Base-by-base conservation (phyloP, 92 coral and sea anemone genomes). In the Blastomussa wellsi region DNA sequence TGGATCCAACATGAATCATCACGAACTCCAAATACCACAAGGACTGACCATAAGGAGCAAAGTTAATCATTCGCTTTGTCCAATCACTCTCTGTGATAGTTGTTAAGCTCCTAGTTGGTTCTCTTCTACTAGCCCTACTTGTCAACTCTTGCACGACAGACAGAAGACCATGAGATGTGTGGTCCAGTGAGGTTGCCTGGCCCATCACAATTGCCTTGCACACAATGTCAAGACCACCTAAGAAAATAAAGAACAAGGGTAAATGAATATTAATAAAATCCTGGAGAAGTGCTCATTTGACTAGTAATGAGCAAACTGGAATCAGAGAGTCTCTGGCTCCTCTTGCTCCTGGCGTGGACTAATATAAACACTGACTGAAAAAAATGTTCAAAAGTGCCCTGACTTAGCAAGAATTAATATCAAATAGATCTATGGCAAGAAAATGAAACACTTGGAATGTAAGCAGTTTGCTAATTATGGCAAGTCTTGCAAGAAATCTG, bases 11-110 rank as follows among this genome's bases (percentile, higher is more conserved):
- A 20, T 69, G 68, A 62, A 62, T 17, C 32, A 62, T 10, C 22
- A 51, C 4, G 7, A 19, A 55, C n/a, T 16, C 7, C 3, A 26
- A 37, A 42, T 24, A 64, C 20, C 10, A 5, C 20, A 24, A 15
- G 15, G 24, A 26, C 95, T 82, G 77, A 95, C 98, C 98, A 84
- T 91, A 93, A 3, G 98, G 99, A 9, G 99, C 99, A 86, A 92
- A 96, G 93, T 96, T 96, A 52, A 90, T 90, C 83, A 91, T 76
- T 67, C 84, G 93, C 59, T 91, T 92, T 69, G 86, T 90, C 82
- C 87, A 87, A 39, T 94, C 98, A n/a, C 91, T 79, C 60, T 92
- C 95, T 93, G 91, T 88, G 29, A 84, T 82, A 5, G 95, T 88
- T 42, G 93, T 90, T 31, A 94, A 87, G 7, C 91, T 87, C 66